Conservation (phyloP, 2,797 vertebrate genomes). For the Esox lucius region DNA sequence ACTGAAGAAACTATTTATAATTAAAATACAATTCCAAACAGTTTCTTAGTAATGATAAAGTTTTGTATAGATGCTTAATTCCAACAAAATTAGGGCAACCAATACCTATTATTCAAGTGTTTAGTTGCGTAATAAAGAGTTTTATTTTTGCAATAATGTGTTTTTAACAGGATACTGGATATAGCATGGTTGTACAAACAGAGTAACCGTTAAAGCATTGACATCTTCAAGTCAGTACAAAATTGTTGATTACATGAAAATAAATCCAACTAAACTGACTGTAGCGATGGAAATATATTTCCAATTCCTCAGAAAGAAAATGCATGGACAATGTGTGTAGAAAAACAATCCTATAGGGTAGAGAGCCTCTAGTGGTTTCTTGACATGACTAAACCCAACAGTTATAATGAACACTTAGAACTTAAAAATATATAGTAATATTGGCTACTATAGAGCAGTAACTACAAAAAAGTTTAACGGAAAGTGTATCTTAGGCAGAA, state of each 20-base stretch:
- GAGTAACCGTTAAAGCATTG: neutral
- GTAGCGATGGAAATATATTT: neutral
- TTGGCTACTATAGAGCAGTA: neutral
- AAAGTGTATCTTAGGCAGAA: neutral
- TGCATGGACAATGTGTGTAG: neutral
- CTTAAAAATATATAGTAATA: neutral
- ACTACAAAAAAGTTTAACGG: neutral
- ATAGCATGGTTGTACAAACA: slow-evolving; percentile 21
- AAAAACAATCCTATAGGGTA: neutral
- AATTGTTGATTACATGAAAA: neutral
- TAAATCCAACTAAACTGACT: neutral
- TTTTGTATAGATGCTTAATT: slow-evolving; percentile 51
- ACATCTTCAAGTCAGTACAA: slow-evolving; percentile 1
- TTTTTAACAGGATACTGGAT: slow-evolving; percentile 33
- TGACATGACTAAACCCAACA: neutral
- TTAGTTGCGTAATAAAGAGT: slow-evolving; percentile 33
- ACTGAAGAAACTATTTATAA: slow-evolving; percentile 57
- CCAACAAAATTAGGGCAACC: slow-evolving; percentile 39
- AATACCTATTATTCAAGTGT: slow-evolving; percentile 34
- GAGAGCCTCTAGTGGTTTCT: neutral
- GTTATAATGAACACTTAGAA: neutral
- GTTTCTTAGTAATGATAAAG: slow-evolving; percentile 27
- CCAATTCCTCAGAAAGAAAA: neutral
- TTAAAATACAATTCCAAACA: slow-evolving; percentile 14
- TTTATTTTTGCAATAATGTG: slow-evolving; percentile 37